Evolutionary conservation across 2,113 vertebrate genomes (phyloP), one percentile per base, ranked within the genome.

Genomic region (Esox niger): DNA sequence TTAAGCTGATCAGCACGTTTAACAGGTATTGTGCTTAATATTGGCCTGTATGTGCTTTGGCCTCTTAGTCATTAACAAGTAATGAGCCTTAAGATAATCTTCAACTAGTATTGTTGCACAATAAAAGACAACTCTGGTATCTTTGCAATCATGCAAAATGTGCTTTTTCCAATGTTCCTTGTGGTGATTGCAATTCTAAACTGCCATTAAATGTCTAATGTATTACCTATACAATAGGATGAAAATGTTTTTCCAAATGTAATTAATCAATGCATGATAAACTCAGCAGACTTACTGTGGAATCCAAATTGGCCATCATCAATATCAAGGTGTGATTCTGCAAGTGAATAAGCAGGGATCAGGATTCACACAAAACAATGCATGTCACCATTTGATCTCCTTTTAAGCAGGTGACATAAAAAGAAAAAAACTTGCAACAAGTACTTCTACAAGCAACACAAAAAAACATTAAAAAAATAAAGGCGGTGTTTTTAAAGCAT

Each of bases 241-340:
- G 55, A 27, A 2, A 10, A n/a, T 62, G 20, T 7, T 31, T 17
- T 59, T 15, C 26, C 27, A 21, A 17, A 59, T 17, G 25, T 26
- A 27, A 30, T 59, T 30, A n/a, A 17, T 58, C 13, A 30, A 27
- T 10, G 5, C 6, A 1, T 15, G 29, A 31, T 20, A 66, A 20
- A 26, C 15, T 21, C 33, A 30, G 38, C n/a, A 71, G 73, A 96
- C 96, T 96, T 95, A 99, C 97, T 92, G 82, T 88, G 89, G 64
- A 93, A 70, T 89, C 97, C 97, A 88, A 98, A 99, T 17, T 93
- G 70, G 62, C 95, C 96, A 21, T 98, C 95, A 0, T 98, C 88
- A 63, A 94, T 87, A 74, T 76, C 79, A 59, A 89, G 84, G 80
- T 92, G 79, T 56, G 80, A 73, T 71, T 88, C 97, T 98, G 91